These are phyloP conservation scores for Propithecus deckenii DNA, from an alignment of 2,797 vertebrate genomes.

Conservation along the genomic window DNA sequence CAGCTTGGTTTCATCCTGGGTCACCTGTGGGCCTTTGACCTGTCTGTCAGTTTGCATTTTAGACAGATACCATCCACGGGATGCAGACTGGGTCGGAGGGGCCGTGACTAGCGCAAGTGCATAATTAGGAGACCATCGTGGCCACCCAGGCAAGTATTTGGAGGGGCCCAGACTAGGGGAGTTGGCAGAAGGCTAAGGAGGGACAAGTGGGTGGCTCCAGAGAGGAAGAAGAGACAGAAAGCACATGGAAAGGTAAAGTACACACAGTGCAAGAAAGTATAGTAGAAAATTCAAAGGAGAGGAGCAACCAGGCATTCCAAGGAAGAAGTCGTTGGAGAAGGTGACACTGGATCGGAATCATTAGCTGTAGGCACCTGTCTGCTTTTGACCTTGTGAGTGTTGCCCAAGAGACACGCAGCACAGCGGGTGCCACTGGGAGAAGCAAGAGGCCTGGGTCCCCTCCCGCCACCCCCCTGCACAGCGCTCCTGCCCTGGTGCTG, in stretches of 20 bases:
- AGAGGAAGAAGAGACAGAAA: neutral
- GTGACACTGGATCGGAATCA: rapidly evolving
- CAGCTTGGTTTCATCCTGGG: neutral
- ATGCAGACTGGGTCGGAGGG: neutral
- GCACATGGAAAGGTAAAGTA: neutral
- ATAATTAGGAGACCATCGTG: neutral
- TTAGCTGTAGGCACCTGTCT: neutral
- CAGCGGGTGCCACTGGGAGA: too few relatives aligned
- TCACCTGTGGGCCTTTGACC: neutral
- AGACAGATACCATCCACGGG: neutral
- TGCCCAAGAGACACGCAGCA: neutral
- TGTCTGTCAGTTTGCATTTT: neutral
- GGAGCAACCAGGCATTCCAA: neutral
- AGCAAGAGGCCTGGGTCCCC: neutral
- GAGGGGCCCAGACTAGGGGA: neutral
- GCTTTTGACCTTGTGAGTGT: neutral
- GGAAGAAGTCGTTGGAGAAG: neutral
- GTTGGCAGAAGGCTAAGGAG: neutral
- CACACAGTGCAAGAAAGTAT: neutral
- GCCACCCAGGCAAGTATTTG: neutral
- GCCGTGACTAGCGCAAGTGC: too few relatives aligned
- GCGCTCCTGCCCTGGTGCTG: rapidly evolving
- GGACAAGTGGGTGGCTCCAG: too few relatives aligned
- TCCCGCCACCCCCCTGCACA: neutral
- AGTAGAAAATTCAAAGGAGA: neutral